A percentile compares a stretch with the other conserved stretches of the same genome.
These are phyloP conservation scores for Hedya salicella DNA, from an alignment of 2,888 invertebrate species.

Conservation along the genomic window DNA sequence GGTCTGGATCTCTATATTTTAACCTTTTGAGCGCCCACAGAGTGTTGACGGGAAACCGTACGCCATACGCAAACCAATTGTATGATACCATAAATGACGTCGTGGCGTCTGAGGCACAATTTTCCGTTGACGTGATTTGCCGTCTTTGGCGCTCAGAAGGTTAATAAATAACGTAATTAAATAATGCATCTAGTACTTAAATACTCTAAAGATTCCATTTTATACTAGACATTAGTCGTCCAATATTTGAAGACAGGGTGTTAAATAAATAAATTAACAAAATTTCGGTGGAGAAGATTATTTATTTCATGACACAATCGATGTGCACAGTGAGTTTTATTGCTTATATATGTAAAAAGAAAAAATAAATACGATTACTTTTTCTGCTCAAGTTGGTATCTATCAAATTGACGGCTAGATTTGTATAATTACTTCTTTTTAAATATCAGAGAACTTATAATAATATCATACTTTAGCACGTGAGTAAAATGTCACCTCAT, in stretches of 20 bases:
- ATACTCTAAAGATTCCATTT: too few relatives aligned
- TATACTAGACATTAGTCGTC: too few relatives aligned
- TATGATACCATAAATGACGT: too few relatives aligned
- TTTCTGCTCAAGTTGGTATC: slow-evolving; percentile 51
- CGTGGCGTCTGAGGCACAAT: too few relatives aligned
- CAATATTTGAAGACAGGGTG: background rate
- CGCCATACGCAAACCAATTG: too few relatives aligned
- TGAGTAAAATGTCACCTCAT: slow-evolving; percentile 32
- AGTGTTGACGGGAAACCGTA: too few relatives aligned
- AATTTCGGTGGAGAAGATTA: slow-evolving; percentile 9
- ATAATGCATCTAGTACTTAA: too few relatives aligned
- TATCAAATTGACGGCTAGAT: slow-evolving; percentile 1
- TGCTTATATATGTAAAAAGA: slow-evolving; percentile 6
- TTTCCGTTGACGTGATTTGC: too few relatives aligned
- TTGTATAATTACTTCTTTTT: background rate
- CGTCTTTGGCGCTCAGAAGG: too few relatives aligned
- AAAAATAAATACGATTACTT: slow-evolving; percentile 19
- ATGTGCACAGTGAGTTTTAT: slow-evolving; percentile 24
- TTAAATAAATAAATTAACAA: background rate
- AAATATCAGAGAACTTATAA: slow-evolving; percentile 29
- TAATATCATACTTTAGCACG: slow-evolving; percentile 39
- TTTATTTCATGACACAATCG: slow-evolving; percentile 36
- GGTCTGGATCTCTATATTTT: too few relatives aligned
- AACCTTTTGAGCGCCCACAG: too few relatives aligned
- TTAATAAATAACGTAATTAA: too few relatives aligned